Base-by-base conservation (phyloP, 2,888 invertebrate species). In the Melanostoma mellinum region DNA sequence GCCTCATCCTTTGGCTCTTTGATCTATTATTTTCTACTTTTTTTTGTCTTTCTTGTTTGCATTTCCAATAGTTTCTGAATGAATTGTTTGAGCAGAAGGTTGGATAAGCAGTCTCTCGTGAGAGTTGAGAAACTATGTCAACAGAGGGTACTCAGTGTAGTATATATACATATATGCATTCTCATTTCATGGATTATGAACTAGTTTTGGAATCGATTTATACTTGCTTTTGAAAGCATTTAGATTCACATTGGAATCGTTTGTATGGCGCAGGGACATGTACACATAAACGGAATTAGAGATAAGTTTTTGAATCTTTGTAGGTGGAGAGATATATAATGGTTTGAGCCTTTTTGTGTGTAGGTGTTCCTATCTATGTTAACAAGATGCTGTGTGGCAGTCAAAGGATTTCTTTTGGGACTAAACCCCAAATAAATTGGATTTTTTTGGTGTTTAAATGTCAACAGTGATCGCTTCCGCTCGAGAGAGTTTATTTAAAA, bases 1-100 rank as follows among this genome's bases (percentile, higher is more conserved):
- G 38, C 10, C 50, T 52, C 74, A 74, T 74, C 74, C 46, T 52
- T 67, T 65, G 35, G 58, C 74, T 50, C 55, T 42, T 75, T 75
- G 58, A 52, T 52, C 46, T 55, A 35, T 10, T 46, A 20, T 20
- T 32, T 35, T 60, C 10, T 20, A 10, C 8, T 5, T 58, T 69
- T 5, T 38, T 30, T 6, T 32, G 38, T 36, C 33, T 50, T 35
- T n/a, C 38, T 46, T 30, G 33, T 48, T 63, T 48, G n/a, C 48
- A 63, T 63, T 63, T 38, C 63, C 38, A 63, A 63, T 63, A 63
- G 63, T 63, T 46, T 48, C 38, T 38, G 50, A 63, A 50, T 63
- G 63, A 63, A 63, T 63, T 50, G 63, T 63, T 63, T 38, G 32
- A 40, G 63, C 63, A 32, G 38, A 63, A 63, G 63, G 63, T 63